Evolutionary conservation across 2,888 invertebrate species (phyloP).

Genomic region (Opisthograptis luteolata): DNA sequence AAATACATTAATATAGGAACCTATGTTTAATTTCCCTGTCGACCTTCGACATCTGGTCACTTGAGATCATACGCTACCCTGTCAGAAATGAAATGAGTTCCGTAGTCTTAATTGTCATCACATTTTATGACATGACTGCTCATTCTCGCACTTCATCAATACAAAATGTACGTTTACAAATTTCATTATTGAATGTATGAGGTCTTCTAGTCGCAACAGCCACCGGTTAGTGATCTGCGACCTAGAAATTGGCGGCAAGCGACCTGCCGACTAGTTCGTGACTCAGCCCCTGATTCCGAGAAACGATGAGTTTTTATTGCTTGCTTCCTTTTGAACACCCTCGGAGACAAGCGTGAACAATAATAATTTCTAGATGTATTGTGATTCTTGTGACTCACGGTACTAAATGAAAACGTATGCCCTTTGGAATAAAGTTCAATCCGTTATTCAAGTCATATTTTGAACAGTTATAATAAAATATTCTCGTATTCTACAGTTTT

Average conservation of each 20-base stretch:
- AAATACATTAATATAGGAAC: too few relatives aligned
- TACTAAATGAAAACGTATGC: not conserved
- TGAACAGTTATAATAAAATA: not conserved
- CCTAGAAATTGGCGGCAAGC: conserved; percentile 73
- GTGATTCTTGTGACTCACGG: conserved; percentile 46
- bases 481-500: too few relatives aligned
- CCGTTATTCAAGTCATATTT: not conserved
- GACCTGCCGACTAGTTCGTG: conserved; percentile 51
- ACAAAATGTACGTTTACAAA: conserved; percentile 14
- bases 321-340: conserved; percentile 58
- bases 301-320: conserved; percentile 63
- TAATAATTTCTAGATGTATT: conserved; percentile 13
- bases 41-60: too few relatives aligned
- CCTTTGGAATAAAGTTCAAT: not conserved
- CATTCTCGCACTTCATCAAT: not conserved
- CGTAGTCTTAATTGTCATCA: too few relatives aligned
- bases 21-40: too few relatives aligned
- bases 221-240: conserved; percentile 62
- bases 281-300: conserved; percentile 55
- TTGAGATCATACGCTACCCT: too few relatives aligned
- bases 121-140: too few relatives aligned
- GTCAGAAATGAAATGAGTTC: too few relatives aligned
- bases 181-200: conserved; percentile 17
- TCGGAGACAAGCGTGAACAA: conserved; percentile 34
- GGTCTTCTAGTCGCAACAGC: conserved; percentile 32